Evolutionary conservation across 2,797 vertebrate species (phyloP), one percentile per base, ranked within the genome.

Genomic region (Picus viridis): DNA sequence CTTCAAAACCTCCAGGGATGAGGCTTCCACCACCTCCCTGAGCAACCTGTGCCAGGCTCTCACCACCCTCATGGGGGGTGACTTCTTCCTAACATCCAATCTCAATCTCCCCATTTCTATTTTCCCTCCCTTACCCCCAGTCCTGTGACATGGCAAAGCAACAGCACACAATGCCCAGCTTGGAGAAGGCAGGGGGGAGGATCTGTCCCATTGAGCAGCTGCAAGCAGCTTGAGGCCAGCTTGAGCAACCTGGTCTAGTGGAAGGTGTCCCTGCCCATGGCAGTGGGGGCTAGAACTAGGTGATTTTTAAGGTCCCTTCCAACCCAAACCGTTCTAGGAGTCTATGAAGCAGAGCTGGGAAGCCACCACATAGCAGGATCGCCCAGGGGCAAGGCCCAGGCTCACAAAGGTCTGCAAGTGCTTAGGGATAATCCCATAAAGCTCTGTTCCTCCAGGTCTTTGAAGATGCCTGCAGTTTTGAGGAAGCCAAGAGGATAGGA

Each of bases 351-450:
- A 9, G 69, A 62, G 23, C 57, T 13, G 17, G 80, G 24, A n/a
- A 16, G 29, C 29, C 22, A 1, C 16, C 1, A 2, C 0, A 1
- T 12, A 3, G 27, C 14, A 19, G 17, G 3, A 6, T 0, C 15
- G 75, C 24, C 64, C 0, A 23, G 18, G 22, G 23, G 65, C n/a
- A 6, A 0, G 0, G 39, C 14, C 43, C 0, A 2, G 34, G 29
- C 2, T n/a, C 70, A 86, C 41, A 87, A 87, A 95, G 16, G 15
- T 83, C 83, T 64, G 53, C 94, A 96, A 96, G 92, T 97, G 88
- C 94, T 94, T 88, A 85, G 84, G 78, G 89, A 64, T 79, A 91
- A 91, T 94, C 91, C 92, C 45, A 49, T 74, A 78, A 94, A 92
- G 53, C 74, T 26, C 82, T 74, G 8, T 24, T 61, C 43, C 24